Conservation (phyloP, 2,888 invertebrate genomes). For the Graphium colonna region DNA sequence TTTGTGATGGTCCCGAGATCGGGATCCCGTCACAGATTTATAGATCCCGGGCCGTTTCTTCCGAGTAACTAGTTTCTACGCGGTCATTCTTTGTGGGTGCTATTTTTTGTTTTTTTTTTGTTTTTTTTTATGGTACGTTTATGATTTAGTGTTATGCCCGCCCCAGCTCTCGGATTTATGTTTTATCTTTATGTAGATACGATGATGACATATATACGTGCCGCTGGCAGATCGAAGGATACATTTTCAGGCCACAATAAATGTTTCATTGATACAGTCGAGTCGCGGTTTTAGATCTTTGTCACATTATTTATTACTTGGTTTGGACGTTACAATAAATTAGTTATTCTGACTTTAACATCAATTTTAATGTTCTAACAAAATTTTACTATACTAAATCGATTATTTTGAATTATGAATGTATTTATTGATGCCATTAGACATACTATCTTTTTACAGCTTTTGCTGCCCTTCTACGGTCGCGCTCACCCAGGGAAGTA, state of each 20-base stretch:
- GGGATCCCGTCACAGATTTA: slow-evolving; percentile 52
- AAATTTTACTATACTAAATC: no score
- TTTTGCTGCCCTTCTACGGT: no score
- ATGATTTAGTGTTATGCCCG: slow-evolving; percentile 53
- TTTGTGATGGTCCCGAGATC: slow-evolving; percentile 72
- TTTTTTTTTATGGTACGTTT: no score
- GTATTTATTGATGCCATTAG: no score
- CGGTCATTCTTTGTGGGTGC: slow-evolving; percentile 47
- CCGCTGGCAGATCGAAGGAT: neutral
- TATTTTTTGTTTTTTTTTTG: slow-evolving; percentile 40
- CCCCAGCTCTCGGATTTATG: slow-evolving; percentile 12
- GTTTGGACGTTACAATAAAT: no score
- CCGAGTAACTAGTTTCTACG: slow-evolving; percentile 42
- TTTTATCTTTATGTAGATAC: slow-evolving; percentile 13
- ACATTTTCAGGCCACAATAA: neutral
- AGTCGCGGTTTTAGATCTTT: no score
- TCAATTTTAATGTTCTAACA: no score
- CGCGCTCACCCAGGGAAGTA: no score
- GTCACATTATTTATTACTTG: no score
- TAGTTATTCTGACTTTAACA: no score
- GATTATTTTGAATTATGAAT: no score
- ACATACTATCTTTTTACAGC: no score
- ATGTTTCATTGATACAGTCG: neutral
- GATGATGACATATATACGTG: slow-evolving; percentile 10
- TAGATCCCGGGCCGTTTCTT: slow-evolving; percentile 67